Conservation (phyloP, 2,888 invertebrate genomes). For the Nowickia ferox region DNA sequence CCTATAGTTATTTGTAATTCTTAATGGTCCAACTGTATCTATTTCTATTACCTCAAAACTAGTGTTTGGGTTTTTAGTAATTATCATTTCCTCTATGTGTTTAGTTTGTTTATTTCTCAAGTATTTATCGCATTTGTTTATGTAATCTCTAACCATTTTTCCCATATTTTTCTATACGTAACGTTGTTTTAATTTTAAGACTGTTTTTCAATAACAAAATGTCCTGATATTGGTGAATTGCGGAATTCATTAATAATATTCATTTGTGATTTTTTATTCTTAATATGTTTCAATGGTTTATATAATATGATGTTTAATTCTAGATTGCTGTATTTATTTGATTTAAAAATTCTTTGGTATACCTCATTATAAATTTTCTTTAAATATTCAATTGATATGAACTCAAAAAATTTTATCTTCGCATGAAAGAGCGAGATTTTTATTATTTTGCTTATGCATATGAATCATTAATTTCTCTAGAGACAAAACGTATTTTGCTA, state of each 20-base stretch:
- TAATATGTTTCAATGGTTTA: conserved; percentile 21
- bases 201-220: background rate
- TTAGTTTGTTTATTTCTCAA: background rate
- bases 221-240: background rate
- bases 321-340: background rate
- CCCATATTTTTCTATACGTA: background rate
- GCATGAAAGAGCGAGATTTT: too few species aligned
- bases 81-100: background rate
- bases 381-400: too few species aligned
- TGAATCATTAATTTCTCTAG: too few species aligned
- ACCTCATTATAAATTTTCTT: too few species aligned
- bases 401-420: too few species aligned
- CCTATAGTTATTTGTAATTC: too few species aligned
- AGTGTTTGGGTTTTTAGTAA: background rate
- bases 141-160: background rate
- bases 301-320: conserved; percentile 9
- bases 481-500: too few species aligned
- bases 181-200: conserved; percentile 4
- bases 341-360: too few species aligned
- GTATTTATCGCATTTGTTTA: background rate
- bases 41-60: too few species aligned
- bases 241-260: conserved; percentile 8
- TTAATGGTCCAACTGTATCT: too few species aligned
- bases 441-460: too few species aligned
- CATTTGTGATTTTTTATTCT: background rate